Evolutionary conservation across 2,888 invertebrate species (phyloP).

Genomic region (Opisthograptis luteolata): DNA sequence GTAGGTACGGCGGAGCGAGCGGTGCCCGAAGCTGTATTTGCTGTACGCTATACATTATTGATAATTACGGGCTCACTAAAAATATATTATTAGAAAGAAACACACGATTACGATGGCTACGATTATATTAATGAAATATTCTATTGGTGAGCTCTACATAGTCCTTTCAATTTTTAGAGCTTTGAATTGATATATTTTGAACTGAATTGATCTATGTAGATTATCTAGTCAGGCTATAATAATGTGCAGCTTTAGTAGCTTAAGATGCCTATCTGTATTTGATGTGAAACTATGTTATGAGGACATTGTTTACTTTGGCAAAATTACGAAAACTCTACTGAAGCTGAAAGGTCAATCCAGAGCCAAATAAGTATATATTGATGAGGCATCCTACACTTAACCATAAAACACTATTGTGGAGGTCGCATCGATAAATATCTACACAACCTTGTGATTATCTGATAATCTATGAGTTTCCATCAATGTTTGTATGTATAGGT

Average conservation of each 20-base stretch:
- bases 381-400: not conserved
- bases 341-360: not conserved
- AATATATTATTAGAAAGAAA: too few relatives aligned
- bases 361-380: not conserved
- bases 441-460: too few relatives aligned
- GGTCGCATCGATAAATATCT: too few relatives aligned
- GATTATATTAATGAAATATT: slow-evolving; percentile 10
- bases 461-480: too few relatives aligned
- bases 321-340: not conserved
- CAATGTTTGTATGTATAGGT: too few relatives aligned
- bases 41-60: slow-evolving; percentile 12
- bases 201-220: not conserved
- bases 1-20: slow-evolving; percentile 4
- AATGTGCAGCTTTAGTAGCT: too few relatives aligned
- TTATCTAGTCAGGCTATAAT: too few relatives aligned
- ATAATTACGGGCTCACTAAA: too few relatives aligned
- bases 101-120: too few relatives aligned
- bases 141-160: not conserved
- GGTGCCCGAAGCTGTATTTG: slow-evolving; percentile 10
- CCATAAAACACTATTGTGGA: too few relatives aligned
- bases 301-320: not conserved
- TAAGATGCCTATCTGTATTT: not conserved
- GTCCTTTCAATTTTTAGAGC: not conserved
- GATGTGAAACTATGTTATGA: not conserved
- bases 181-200: not conserved